Base-by-base conservation (phyloP, 2,797 vertebrate genomes). In the Coregonus sp. region DNA sequence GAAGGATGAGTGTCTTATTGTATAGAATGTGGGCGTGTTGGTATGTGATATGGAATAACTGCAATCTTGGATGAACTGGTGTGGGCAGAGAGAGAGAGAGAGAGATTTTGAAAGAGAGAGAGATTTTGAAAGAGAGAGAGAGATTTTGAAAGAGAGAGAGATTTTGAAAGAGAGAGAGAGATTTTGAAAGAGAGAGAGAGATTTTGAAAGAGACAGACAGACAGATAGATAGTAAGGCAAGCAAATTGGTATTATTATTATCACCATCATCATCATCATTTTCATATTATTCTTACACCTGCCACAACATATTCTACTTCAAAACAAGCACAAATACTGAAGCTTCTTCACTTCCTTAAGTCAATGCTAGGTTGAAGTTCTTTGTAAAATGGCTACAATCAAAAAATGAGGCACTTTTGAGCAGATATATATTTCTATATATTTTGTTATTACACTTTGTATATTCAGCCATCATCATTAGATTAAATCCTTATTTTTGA, bases 331-430 rank as follows among this genome's bases (percentile, higher is more conserved):
- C 69, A 67, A 40, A 81, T 47, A 47, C 40, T 47, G 40, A 84
- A 40, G 40, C 56, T 82, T 79, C 80, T 86, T 85, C 76, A 83
- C 50, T 83, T 79, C 52, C 69, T 78, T 78, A 82, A 82, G 75
- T 80, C 70, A 18, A 81, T 61, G 54, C 78, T 80, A 85, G 81
- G 69, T 47, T 47, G 40, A 47, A 47, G 40, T 69, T 83, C 63
- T 86, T 77, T 82, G 81, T 86, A 86, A 88, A 88, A 89, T 88
- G 83, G 88, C 88, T 88, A 92, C 87, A 84, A 90, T 90, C 84
- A 87, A 84, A 89, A 91, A 87, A 86, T 80, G 82, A 95, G 93
- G 93, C 93, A 94, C 93, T 93, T 93, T 88, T 87, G 81, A 90
- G 86, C 88, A 86, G 78, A 86, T 84, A 88, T 80, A 89, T 80